Percentiles rank a stretch among this genome's conserved stretches.
These are phyloP conservation scores for Phataginus tricuspis DNA, from an alignment of 2,797 vertebrate genomes.

Conservation along the genomic window DNA sequence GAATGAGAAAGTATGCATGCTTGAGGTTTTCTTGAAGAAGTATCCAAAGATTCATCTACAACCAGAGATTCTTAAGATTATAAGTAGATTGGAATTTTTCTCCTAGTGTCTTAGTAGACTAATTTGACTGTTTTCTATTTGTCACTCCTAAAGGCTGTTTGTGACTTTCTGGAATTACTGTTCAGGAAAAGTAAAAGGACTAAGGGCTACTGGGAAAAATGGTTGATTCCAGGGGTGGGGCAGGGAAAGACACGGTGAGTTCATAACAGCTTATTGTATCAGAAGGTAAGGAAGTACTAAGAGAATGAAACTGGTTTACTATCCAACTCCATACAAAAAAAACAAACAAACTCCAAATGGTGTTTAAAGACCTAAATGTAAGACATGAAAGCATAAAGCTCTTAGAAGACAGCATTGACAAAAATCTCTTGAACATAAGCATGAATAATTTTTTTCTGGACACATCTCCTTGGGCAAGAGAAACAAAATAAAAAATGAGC, in stretches of 20 bases:
- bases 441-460: too few relatives aligned
- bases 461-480: too few relatives aligned
- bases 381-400: too few relatives aligned
- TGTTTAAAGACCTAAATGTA: too few relatives aligned
- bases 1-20: background rate
- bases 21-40: conserved; percentile 15
- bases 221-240: background rate
- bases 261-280: background rate
- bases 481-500: too few relatives aligned
- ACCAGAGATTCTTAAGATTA: background rate
- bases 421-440: too few relatives aligned
- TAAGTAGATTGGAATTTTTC: background rate
- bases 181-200: conserved; percentile 8
- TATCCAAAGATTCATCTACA: background rate
- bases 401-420: too few relatives aligned
- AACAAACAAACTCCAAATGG: too few relatives aligned
- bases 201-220: background rate
- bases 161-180: background rate
- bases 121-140: background rate
- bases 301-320: too few relatives aligned
- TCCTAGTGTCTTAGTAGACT: background rate
- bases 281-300: background rate
- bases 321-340: too few relatives aligned
- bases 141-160: background rate
- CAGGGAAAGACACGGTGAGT: background rate